phyloP scores from a whole-genome alignment of 2,888 invertebrate genomes.

The Cylindroiulus punctatus region DNA sequence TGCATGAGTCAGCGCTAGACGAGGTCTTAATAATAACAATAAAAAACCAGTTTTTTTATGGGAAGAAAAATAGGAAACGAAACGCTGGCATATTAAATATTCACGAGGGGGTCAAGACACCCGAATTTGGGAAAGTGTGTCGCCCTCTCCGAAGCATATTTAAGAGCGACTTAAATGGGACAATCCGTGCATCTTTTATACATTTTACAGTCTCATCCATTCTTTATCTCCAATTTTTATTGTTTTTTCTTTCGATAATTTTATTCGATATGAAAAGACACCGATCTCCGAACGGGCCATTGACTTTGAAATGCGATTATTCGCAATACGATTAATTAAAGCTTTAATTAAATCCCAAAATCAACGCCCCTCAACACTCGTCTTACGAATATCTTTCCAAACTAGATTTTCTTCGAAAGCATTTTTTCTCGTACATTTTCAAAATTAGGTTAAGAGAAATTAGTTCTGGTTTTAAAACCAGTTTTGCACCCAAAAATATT shows the following conservation, averaged over 20 bases:
- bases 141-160: neutral
- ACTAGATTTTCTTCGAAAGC: neutral
- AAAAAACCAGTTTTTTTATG: no score
- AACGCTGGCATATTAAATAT: neutral
- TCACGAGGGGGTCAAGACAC: neutral
- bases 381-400: neutral
- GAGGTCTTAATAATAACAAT: no score
- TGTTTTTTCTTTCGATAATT: neutral
- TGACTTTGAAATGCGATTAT: neutral
- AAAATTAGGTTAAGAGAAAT: conserved; percentile 10
- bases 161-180: neutral
- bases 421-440: neutral
- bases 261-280: neutral
- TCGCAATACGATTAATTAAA: neutral
- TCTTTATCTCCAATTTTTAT: no score
- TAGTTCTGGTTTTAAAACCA: conserved; percentile 5
- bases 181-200: neutral
- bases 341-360: neutral
- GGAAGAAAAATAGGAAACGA: no score
- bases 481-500: conserved; percentile 1
- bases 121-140: neutral
- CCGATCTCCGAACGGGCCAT: no score
- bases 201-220: neutral
- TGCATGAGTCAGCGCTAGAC: no score
- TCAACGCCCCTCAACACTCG: no score